Conservation (phyloP, 2,888 invertebrate species). For the Trichogramma evanescens region DNA sequence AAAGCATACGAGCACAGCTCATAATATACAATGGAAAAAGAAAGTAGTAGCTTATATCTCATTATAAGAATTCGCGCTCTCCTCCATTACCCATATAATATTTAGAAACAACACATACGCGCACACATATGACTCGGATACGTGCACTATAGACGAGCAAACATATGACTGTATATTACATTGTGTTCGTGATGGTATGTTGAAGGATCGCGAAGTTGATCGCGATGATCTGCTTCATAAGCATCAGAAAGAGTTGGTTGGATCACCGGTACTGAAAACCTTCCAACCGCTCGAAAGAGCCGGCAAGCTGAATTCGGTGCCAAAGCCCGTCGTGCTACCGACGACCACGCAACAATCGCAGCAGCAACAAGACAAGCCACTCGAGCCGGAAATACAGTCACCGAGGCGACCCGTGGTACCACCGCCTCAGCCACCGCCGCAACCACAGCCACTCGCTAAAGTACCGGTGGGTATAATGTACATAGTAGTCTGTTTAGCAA, state of each 20-base stretch:
- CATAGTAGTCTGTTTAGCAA: too few relatives aligned
- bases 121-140: background rate
- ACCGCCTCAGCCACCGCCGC: conserved; percentile 45
- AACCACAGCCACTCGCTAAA: conserved; percentile 31
- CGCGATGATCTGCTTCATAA: too few relatives aligned
- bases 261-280: conserved; percentile 41
- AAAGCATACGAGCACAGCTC: conserved; percentile 3
- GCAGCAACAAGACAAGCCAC: conserved; percentile 36
- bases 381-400: conserved; percentile 43
- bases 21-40: conserved; percentile 13
- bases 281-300: conserved; percentile 44
- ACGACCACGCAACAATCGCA: conserved; percentile 45
- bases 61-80: background rate
- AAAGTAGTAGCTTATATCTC: conserved; percentile 5
- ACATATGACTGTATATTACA: too few relatives aligned
- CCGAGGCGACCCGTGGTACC: conserved; percentile 46
- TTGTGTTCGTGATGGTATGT: too few relatives aligned
- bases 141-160: background rate
- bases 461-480: conserved; percentile 36
- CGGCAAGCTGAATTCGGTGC: conserved; percentile 31
- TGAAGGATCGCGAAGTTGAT: too few relatives aligned
- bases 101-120: background rate
- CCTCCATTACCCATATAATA: too few relatives aligned
- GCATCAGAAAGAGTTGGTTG: conserved; percentile 12
- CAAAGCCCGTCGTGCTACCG: conserved; percentile 40